Base-by-base conservation (phyloP, 2,113 vertebrate genomes). In the Pseudorasbora parva region DNA sequence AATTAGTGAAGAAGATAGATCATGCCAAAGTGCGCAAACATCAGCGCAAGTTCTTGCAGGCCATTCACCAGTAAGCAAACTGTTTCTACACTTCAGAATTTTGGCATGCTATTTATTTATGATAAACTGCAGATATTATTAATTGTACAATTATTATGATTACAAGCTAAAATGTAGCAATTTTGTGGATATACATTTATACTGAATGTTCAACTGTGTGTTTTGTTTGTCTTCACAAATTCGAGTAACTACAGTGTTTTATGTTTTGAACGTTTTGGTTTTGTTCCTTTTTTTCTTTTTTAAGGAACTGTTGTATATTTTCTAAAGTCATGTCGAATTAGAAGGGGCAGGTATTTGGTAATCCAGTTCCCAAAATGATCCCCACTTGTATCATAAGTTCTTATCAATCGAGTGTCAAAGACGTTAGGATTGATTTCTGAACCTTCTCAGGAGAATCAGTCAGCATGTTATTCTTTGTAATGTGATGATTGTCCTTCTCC, bases 31-130 rank as follows among this genome's bases (percentile, higher is more conserved):
- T 98, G 77, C 96, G 97, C 87, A 97, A 96, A 93, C 97, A 98
- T 93, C 97, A 99, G 94, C 96, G 97, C 90, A 98, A 99, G 95
- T 99, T 99, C 95, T 95, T 99, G 86, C 97, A 98, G 93, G 97
- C 97, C 91, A 98, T 98, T 87, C 97, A 99, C 94, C 96, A 98
- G 97, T 99, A 95, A 93, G 97, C 97, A 81, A 27, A 41, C 3
- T 17, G 76, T 60, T 60, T 60, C 21, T 33, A 33, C 56, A 23
- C n/a, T 43, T 60, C 56, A 2, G 21, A 15, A 1, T 60, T 60
- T 60, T 25, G 60, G 33, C 75, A 37, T 30, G 49, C 30, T 41
- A 23, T 60, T 78, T 78, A 78, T 60, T 59, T 1, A 78, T 47
- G 1, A 23, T 47, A 62, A 78, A 6, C n/a, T 19, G 8, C 76